These are phyloP conservation scores for Hyles vespertilio DNA, from an alignment of 1,140 invertebrate species.

Conservation along the genomic window DNA sequence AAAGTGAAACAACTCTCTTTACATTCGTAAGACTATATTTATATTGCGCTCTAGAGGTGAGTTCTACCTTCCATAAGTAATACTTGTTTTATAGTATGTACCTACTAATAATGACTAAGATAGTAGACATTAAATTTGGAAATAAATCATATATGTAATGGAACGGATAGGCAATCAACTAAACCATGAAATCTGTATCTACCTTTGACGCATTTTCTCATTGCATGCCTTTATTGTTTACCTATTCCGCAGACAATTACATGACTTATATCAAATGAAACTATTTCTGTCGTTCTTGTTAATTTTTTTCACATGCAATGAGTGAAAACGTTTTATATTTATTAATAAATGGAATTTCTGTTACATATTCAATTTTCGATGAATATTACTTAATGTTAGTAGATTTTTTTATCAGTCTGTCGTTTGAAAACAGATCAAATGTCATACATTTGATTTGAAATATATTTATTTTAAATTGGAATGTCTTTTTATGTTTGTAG, in stretches of 20 bases:
- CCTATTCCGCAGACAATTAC: constrained; percentile 11
- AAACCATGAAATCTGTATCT: constrained; percentile 61
- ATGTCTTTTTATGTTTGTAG: constrained; percentile 74
- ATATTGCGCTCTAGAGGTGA: constrained; percentile 66
- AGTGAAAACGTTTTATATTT: constrained; percentile 55
- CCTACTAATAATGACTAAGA: constrained; percentile 40
- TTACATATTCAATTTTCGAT: constrained; percentile 70
- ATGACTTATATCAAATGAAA: no score
- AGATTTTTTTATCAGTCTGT: constrained; percentile 73
- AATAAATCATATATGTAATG: constrained; percentile 63
- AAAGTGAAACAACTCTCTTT: constrained; percentile 68
- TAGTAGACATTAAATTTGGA: constrained; percentile 58
- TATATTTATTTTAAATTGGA: constrained; percentile 74
- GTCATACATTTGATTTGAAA: constrained; percentile 76
- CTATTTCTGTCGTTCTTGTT: not conserved
- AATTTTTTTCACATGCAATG: constrained; percentile 38
- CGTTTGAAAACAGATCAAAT: constrained; percentile 70
- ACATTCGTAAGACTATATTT: constrained; percentile 72
- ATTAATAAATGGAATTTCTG: constrained; percentile 69
- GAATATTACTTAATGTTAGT: constrained; percentile 73
- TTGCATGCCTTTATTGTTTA: constrained; percentile 36
- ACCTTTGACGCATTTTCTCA: constrained; percentile 39
- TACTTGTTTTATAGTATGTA: constrained; percentile 71
- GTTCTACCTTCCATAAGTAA: constrained; percentile 51
- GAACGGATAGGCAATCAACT: constrained; percentile 63